Base-by-base conservation (phyloP, 2,888 invertebrate species). In the Lucinisca nassula region DNA sequence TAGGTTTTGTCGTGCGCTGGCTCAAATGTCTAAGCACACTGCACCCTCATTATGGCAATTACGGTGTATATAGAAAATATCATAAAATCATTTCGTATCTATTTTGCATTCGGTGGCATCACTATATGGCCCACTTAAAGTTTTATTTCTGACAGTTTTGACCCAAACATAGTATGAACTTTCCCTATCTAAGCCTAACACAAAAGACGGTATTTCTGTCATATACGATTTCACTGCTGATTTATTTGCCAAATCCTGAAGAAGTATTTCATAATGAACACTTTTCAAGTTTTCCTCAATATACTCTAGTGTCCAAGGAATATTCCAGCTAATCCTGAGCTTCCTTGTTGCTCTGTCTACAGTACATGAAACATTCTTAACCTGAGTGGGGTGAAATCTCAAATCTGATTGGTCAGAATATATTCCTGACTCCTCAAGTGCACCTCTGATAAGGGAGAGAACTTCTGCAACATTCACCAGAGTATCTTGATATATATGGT, bases 401-500 rank as follows among this genome's bases (percentile, higher is more conserved):
- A 30, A 4, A 0, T 74, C n/a, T 37, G 73, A 35, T 40, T 74
- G 45, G 74, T 74, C 24, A 14, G 30, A 40, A 67, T 35, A 67
- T 1, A n/a, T 67, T 12, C 35, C 67, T 30, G 67, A 35, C 35
- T 67, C 67, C 21, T 32, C 35, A 45, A 74, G 40, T 74, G 74
- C 38, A 21, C 37, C 51, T 73, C 83, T 70, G 21, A 94, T 84
- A 32, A 95, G 76, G 24, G 79, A 58, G 24, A 93, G 67, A 27
- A 96, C 85, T 38, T 89, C 79, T 12, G 49, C 58, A 38, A 93
- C 87, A 88, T 96, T 96, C 0, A 97, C 96, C 21, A 92, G 51
- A 1, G 97, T 97, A 90, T 97, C 97, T 92, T 97, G 97, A 93
- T 96, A 97, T 90, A 97, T 97, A 82, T 96, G 95, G 91, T 95